Conservation (phyloP, 2,797 vertebrate genomes). For the Harpagifer antarcticus region DNA sequence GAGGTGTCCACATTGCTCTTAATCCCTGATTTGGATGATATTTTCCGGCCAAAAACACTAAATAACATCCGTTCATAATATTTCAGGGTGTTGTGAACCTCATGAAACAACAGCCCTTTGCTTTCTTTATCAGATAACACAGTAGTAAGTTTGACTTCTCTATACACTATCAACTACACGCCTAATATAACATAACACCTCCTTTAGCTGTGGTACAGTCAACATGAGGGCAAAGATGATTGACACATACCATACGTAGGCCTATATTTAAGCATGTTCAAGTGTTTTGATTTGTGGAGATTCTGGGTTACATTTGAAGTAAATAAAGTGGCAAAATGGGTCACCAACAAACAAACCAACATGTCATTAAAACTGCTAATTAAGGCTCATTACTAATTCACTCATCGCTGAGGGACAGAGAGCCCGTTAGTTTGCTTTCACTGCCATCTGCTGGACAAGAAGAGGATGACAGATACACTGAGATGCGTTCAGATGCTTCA, state of each 20-base stretch:
- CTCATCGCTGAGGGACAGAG: constrained; percentile 5
- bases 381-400: constrained; percentile 8
- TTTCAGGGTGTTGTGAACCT: background rate
- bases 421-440: constrained; percentile 64
- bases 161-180: background rate
- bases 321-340: background rate
- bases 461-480: fast-evolving
- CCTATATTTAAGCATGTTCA: background rate
- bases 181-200: background rate
- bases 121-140: background rate
- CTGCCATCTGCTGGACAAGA: constrained; percentile 69
- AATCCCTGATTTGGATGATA: constrained; percentile 26
- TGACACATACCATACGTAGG: background rate
- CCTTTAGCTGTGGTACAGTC: background rate
- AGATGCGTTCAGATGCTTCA: background rate
- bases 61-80: constrained; percentile 27
- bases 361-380: constrained; percentile 1
- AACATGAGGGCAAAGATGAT: background rate
- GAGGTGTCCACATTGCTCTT: background rate
- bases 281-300: too few relatives aligned
- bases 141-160: background rate
- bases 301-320: background rate
- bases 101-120: background rate
- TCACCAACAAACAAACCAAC: background rate
- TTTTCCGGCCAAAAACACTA: constrained; percentile 43